Conservation (phyloP, 2,113 vertebrate genomes). For the Ageneiosus marmoratus region DNA sequence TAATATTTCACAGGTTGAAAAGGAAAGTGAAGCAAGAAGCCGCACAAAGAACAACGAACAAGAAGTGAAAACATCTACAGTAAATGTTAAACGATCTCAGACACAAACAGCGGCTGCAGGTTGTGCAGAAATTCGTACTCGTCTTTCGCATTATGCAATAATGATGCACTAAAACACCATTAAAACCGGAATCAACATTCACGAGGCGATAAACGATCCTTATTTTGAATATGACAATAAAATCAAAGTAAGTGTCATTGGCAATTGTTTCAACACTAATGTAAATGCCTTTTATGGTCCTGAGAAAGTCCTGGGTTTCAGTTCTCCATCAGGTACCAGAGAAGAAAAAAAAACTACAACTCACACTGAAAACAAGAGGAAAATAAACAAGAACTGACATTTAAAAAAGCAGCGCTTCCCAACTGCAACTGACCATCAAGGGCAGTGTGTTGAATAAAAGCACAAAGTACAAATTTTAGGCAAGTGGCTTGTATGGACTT, state of each 20-base stretch:
- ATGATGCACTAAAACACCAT: not conserved
- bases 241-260: not conserved
- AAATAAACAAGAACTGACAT: conserved; percentile 10
- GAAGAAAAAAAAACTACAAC: conserved; percentile 11
- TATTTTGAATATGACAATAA: not conserved
- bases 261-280: not conserved
- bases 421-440: not conserved
- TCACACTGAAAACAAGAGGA: conserved; percentile 5
- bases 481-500: too few species aligned
- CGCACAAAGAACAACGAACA: not conserved
- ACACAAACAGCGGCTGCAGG: not conserved
- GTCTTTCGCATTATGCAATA: too few species aligned
- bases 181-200: not conserved
- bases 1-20: conserved; percentile 14
- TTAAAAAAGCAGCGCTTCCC: not conserved
- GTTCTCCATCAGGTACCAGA: conserved; percentile 30
- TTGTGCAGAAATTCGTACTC: too few species aligned
- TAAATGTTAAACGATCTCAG: not conserved
- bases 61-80: conserved; percentile 16
- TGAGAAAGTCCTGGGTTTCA: conserved; percentile 23
- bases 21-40: conserved; percentile 9
- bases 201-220: not conserved
- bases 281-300: conserved; percentile 28
- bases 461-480: not conserved
- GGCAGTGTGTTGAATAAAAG: not conserved